These are phyloP conservation scores for Telmatochromis brachygnathus DNA, from an alignment of 2,113 vertebrate genomes.

Conservation along the genomic window DNA sequence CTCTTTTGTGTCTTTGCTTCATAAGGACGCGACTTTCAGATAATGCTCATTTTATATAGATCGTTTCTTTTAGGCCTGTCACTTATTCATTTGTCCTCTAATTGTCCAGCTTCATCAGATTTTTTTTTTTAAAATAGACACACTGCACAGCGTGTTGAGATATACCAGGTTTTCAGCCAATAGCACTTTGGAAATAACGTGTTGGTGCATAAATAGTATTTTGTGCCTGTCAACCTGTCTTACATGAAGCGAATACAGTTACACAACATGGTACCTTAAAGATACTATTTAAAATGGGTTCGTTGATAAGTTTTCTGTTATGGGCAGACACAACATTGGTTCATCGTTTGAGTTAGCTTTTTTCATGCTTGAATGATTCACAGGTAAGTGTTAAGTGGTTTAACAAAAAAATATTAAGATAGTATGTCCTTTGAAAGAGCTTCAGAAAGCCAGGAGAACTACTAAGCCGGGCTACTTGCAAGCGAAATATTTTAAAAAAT, in stretches of 20 bases:
- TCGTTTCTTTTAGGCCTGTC: not conserved
- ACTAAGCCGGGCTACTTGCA: not conserved
- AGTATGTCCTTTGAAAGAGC: not conserved
- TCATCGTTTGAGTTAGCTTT: not conserved
- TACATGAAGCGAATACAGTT: not conserved
- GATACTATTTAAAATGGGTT: not conserved
- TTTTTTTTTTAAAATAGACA: not conserved
- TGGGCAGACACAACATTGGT: not conserved
- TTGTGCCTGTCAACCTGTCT: not conserved
- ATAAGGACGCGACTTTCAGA: not conserved
- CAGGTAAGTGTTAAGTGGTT: not conserved
- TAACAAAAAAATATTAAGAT: not conserved
- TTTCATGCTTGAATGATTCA: not conserved
- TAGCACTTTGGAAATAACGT: not conserved
- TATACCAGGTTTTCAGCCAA: not conserved
- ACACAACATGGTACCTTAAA: not conserved
- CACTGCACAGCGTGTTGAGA: not conserved
- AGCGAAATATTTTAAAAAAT: fast-evolving
- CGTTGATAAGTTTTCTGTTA: not conserved
- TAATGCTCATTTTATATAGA: not conserved
- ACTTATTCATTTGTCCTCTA: not conserved
- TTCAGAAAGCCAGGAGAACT: not conserved
- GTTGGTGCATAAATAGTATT: not conserved
- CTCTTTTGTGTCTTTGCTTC: not conserved
- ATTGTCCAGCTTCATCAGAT: not conserved